A percentile compares a stretch with the other conserved stretches of the same genome.
phyloP scores from a whole-genome alignment of 1,140 invertebrate species.

The Stegodyphus dumicola region DNA sequence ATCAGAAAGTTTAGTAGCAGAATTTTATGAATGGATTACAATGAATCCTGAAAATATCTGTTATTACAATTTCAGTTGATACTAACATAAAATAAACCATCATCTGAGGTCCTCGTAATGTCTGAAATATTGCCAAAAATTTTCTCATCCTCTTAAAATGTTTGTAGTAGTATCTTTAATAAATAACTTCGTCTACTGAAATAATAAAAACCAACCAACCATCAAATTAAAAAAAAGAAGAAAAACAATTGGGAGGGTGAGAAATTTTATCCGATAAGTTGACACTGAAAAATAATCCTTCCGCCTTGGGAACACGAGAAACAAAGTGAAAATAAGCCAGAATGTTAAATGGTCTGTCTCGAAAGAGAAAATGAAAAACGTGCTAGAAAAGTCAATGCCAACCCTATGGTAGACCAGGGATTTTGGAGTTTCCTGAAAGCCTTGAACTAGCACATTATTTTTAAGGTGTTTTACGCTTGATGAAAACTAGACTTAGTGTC shows the following conservation, averaged over 20 bases:
- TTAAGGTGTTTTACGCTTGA: too few species aligned
- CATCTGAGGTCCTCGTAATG: too few species aligned
- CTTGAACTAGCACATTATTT: not conserved
- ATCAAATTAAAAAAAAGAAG: slow-evolving; percentile 28
- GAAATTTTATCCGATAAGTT: too few species aligned
- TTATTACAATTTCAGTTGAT: too few species aligned
- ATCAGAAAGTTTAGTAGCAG: too few species aligned
- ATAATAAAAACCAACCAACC: slow-evolving; percentile 13
- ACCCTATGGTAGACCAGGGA: slow-evolving; percentile 8
- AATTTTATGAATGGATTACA: too few species aligned
- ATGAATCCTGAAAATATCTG: too few species aligned
- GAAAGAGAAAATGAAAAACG: slow-evolving; percentile 50
- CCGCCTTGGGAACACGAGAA: not conserved
- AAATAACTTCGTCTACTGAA: slow-evolving; percentile 8
- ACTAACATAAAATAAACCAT: too few species aligned
- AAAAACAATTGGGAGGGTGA: slow-evolving; percentile 2
- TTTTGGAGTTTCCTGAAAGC: not conserved
- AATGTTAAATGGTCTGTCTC: slow-evolving; percentile 53
- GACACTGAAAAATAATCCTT: too few species aligned
- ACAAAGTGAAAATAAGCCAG: slow-evolving; percentile 32
- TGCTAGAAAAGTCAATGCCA: slow-evolving; percentile 54
- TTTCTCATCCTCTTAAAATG: too few species aligned
- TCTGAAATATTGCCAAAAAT: too few species aligned
- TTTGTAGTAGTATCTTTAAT: not conserved
- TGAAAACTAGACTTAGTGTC: too few species aligned